Base-by-base conservation (phyloP, 1,140 invertebrate species). In the Bombus terrestris region DNA sequence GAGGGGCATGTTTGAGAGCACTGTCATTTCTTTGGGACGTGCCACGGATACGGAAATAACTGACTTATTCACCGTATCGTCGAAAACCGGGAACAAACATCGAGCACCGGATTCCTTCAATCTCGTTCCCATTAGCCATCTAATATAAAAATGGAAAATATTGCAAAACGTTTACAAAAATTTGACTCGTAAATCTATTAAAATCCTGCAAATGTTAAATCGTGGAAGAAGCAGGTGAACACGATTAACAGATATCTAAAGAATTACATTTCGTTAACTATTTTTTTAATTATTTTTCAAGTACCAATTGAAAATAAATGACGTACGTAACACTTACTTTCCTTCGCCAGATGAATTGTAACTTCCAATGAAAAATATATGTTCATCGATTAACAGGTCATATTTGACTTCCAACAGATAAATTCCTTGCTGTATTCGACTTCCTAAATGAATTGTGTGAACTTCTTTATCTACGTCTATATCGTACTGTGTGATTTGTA, bases 81-180 rank as follows among this genome's bases (percentile, higher is more conserved):
- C 97, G 92, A 97, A 97, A 92, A 97, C 96, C 3, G 97, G 97
- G 89, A 98, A 97, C 8, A 97, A 96, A 81, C 96, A 93, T 53
- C 97, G 93, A 4, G 97, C 97, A 90, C 96, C 95, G 3, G 95
- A 96, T 2, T 96, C 95, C 87, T 97, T 96, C 89, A 97, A 95
- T 90, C 96, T 96, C n/a, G 96, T 96, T 0, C 95, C 96, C 18
- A 96, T 95, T 53, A 97, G 91, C 94, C 95, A 96, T 87, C 96
- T 62, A 62, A 62, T n/a, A 62, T 53, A 18, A 53, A 53, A 22
- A 53, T 22, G 22, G 18, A 4, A 0, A 53, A 53, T 22, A 22
- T 53, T 22, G 18, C 0, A 53, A 53, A 22, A 22, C 5, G 22
- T 53, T 8, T 2, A 22, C 0, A 53, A 53, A 53, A 53, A 18